phyloP scores from a whole-genome alignment of 64 coral and sea anemone genomes.

The Platygyra sinensis region DNA sequence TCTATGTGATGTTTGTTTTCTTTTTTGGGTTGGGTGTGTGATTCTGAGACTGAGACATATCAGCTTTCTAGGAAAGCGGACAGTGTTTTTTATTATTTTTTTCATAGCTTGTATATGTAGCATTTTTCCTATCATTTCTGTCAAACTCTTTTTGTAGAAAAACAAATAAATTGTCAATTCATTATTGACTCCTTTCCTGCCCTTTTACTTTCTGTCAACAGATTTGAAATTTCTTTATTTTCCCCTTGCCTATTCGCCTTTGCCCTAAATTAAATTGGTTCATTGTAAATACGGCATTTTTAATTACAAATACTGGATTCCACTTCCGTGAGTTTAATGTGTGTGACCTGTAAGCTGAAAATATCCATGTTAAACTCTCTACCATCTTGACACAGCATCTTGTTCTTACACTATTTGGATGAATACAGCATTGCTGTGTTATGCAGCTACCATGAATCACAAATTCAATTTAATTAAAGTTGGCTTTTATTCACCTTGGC shows the following conservation, averaged over 20 bases:
- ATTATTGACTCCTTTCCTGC: neutral
- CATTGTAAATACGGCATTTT: neutral
- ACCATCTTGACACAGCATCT: no score
- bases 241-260: neutral
- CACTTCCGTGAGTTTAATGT: neutral
- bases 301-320: neutral
- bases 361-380: neutral
- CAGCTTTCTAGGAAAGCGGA: no score
- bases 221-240: neutral
- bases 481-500: no score
- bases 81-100: neutral
- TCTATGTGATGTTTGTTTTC: neutral
- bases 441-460: no score
- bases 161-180: neutral
- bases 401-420: no score
- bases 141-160: neutral
- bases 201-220: conserved; percentile 11
- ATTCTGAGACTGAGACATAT: conserved; percentile 15
- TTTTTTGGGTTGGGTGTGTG: neutral
- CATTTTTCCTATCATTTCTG: neutral
- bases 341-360: neutral
- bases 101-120: neutral
- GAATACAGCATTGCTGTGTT: no score
- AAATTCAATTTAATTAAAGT: no score
- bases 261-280: neutral